Evolutionary conservation across 2,113 vertebrate species (phyloP), one percentile per base, ranked within the genome.

Genomic region (Gulo gulo): DNA sequence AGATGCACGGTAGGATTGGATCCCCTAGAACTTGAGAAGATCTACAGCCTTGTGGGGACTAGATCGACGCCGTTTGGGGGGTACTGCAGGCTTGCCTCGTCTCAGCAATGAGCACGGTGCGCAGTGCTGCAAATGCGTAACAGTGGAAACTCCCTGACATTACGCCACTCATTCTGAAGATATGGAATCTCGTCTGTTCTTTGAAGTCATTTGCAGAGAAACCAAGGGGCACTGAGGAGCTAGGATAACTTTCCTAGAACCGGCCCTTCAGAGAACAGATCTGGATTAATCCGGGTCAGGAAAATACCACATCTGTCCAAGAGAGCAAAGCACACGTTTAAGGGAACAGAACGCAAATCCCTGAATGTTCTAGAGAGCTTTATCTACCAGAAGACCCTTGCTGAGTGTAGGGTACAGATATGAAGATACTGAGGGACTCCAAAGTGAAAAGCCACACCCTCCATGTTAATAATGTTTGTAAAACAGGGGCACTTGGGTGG

Each of bases 41-140:
- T 92, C 63, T 81, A 45, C 1, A 42, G 39, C 13, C 7, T 85
- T 63, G n/a, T 63, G 45, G 45, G 63, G 31, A 73, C 29, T 36
- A 52, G 31, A 63, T 34, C 39, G 65, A 73, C 0, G 4, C 16
- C 7, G 42, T 65, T 55, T 36, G 34, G 20, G 34, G 20, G 24
- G 86, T 61, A 16, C 9, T 63, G 50, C 52, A 24, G 7, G 2
- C 39, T n/a, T 78, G 4, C 74, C n/a, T 45, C 4, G 15, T 65
- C 24, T 74, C 5, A 11, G 24, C 57, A 29, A 6, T 7, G 34
- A 23, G 3, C 2, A 3, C 2, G 12, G 7, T 13, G 31, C 61
- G 4, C 31, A 42, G 34, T n/a, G 7, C 42, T 7, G 4, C 12
- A 2, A 36, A 26, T 4, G n/a, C 6, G 0, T 71, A 34, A 63